Evolutionary conservation across 2,888 invertebrate species (phyloP).

Genomic region (Strigamia maritima): DNA sequence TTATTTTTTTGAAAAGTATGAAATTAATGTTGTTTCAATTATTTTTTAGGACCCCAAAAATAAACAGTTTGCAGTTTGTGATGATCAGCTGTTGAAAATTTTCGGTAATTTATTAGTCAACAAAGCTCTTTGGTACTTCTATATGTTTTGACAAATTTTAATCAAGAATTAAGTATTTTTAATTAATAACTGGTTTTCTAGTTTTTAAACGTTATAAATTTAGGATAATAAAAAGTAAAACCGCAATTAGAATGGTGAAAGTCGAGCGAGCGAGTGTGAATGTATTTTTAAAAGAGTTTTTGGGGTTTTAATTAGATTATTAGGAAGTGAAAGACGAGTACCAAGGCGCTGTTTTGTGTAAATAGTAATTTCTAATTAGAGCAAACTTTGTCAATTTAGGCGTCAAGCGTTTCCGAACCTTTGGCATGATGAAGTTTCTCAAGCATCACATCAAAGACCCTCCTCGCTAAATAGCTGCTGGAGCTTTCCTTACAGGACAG

Average conservation of each 20-base stretch:
- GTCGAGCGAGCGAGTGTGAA: too few relatives aligned
- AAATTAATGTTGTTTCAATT: background rate
- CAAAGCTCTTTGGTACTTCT: background rate
- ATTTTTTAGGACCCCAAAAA: conserved; percentile 76
- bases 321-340: background rate
- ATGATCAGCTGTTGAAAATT: conserved; percentile 81
- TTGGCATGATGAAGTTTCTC: conserved; percentile 96
- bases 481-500: conserved; percentile 41
- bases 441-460: conserved; percentile 73
- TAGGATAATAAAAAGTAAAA: too few relatives aligned
- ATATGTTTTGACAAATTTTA: background rate
- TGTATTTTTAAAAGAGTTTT: too few relatives aligned
- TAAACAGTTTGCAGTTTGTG: conserved; percentile 91
- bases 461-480: conserved; percentile 31
- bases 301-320: too few relatives aligned
- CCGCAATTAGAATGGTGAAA: too few relatives aligned
- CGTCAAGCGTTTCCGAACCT: conserved; percentile 86
- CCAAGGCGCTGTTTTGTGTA: background rate
- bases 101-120: conserved; percentile 62
- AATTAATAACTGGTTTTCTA: too few relatives aligned
- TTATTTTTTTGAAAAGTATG: background rate
- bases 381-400: conserved; percentile 48
- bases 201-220: too few relatives aligned
- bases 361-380: background rate
- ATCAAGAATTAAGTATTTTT: too few relatives aligned